Evolutionary conservation across 2,888 invertebrate genomes (phyloP).

Genomic region (Caenorhabditis panamensis): DNA sequence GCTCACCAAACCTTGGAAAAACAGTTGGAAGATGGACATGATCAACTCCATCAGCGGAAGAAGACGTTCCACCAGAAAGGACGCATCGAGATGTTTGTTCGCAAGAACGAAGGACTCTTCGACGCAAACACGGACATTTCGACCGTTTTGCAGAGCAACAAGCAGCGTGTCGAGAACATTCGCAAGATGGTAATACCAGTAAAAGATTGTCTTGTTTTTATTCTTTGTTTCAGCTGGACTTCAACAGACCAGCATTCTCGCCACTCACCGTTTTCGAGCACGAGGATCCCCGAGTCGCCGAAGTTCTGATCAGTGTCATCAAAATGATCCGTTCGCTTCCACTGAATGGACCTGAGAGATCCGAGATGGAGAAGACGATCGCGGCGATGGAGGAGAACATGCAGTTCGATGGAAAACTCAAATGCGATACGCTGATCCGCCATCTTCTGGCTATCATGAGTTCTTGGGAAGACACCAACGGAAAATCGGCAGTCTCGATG

Average conservation of each 20-base stretch:
- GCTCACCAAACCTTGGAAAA: no score
- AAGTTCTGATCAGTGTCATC: background rate
- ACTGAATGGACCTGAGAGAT: slow-evolving; percentile 3
- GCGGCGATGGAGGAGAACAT: slow-evolving; percentile 1
- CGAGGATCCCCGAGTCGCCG: slow-evolving; percentile 15
- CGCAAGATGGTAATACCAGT: background rate
- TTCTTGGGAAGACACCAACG: background rate
- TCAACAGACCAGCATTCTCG: background rate
- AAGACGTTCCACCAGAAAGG: background rate
- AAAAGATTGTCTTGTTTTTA: no score
- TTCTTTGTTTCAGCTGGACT: slow-evolving; percentile 1
- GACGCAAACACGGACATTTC: background rate
- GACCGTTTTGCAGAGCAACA: background rate
- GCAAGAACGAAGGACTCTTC: background rate
- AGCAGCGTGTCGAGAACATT: background rate
- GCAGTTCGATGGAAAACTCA: background rate
- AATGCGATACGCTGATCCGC: slow-evolving; percentile 32
- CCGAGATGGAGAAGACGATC: slow-evolving; percentile 9
- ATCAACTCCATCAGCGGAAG: no score
- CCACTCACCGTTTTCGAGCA: slow-evolving; percentile 20
- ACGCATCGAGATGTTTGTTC: slow-evolving; percentile 22
- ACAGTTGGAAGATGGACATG: no score
- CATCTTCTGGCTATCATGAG: slow-evolving; percentile 18
- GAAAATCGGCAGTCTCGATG: background rate
- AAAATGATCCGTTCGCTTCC: slow-evolving; percentile 10